Evolutionary conservation across 37 sponge, comb jelly and placozoan species (phyloP).

Genomic region (Ianthella basta): DNA sequence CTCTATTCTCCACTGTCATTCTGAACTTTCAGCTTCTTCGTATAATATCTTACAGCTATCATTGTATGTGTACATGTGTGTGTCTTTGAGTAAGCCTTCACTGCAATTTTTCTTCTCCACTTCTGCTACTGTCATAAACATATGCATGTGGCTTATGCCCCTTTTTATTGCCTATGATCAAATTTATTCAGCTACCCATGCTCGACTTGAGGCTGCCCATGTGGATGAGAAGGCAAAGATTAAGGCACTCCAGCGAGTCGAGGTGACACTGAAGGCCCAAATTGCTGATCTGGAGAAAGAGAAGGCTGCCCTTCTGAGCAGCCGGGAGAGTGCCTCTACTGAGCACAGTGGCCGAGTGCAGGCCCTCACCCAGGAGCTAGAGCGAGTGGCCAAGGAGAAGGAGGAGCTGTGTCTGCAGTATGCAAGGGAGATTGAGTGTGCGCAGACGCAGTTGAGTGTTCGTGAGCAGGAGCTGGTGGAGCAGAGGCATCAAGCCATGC

Average conservation of each 20-base stretch:
- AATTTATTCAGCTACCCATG: constrained; percentile 40
- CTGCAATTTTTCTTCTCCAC: too few relatives aligned
- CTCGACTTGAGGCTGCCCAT: constrained; percentile 60
- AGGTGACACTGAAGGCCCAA: constrained; percentile 21
- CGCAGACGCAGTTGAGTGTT: constrained; percentile 56
- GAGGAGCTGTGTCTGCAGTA: constrained; percentile 70
- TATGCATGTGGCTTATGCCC: too few relatives aligned
- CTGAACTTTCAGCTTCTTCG: too few relatives aligned
- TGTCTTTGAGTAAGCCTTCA: too few relatives aligned
- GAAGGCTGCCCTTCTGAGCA: constrained; percentile 22
- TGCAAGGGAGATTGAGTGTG: constrained; percentile 82
- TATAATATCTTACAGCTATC: too few relatives aligned
- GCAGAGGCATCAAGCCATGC: constrained; percentile 46
- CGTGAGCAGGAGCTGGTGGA: constrained; percentile 54
- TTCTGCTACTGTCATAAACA: too few relatives aligned
- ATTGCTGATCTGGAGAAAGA: constrained; percentile 46
- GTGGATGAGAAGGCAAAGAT: constrained; percentile 35
- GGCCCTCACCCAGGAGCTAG: constrained; percentile 44
- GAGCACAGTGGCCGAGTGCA: constrained; percentile 7
- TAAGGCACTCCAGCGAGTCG: constrained; percentile 33
- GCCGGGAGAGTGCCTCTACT: constrained; percentile 26
- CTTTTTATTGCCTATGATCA: not conserved
- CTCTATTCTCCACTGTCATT: too few relatives aligned
- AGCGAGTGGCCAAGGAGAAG: constrained; percentile 45
- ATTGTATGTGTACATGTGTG: too few relatives aligned